Conservation (phyloP, 53 echinoderm and acorn worm genomes). For the Crossaster papposus region DNA sequence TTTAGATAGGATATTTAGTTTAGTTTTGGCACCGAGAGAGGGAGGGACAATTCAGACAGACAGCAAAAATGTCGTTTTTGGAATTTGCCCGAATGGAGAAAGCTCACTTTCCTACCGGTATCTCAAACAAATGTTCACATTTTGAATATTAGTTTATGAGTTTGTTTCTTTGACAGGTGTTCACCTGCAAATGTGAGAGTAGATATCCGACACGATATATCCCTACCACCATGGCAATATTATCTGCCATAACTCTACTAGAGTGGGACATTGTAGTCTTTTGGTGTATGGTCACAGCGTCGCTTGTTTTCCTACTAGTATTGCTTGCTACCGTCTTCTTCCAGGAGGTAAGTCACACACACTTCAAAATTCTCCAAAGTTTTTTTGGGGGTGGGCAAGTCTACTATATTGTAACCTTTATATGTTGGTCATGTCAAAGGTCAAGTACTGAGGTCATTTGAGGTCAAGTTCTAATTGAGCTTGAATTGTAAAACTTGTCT, state of each 20-base stretch:
- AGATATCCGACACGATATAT: background rate
- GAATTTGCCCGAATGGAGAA: no score
- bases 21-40: no score
- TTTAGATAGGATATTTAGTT: no score
- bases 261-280: constrained; percentile 50
- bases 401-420: background rate
- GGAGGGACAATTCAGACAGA: no score
- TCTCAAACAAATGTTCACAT: no score
- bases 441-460: no score
- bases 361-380: background rate
- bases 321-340: constrained; percentile 30
- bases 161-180: background rate
- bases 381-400: background rate
- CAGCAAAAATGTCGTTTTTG: no score
- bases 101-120: no score
- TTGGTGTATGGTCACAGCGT: constrained; percentile 38
- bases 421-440: no score
- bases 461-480: no score
- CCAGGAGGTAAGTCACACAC: constrained; percentile 13
- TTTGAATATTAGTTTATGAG: background rate
- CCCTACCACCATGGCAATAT: constrained; percentile 26
- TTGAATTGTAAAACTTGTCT: no score
- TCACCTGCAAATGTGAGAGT: background rate
- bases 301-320: constrained; percentile 37
- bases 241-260: constrained; percentile 4